Evolutionary conservation across 2,797 vertebrate genomes (phyloP), one percentile per base, ranked within the genome.

Genomic region (Dicrostonyx torquatus): DNA sequence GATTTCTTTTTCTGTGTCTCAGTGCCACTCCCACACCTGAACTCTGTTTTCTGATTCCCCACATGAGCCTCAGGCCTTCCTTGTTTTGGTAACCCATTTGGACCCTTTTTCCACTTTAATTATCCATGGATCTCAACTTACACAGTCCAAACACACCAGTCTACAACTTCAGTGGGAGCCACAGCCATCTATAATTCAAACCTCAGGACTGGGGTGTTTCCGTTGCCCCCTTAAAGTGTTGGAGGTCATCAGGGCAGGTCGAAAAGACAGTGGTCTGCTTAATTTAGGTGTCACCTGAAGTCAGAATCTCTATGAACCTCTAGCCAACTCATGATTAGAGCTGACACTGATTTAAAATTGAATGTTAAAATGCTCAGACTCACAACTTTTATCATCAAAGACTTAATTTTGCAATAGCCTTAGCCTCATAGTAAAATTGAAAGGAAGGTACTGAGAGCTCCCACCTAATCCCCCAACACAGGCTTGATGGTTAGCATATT

Each of bases 71-170:
- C 26, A 2, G 94, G 95, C 94, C 53, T 50, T 96, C 79, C 78
- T 80, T 87, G 95, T 97, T 96, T 93, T 92, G 89, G 93, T 79
- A 93, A 73, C 66, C 92, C 92, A 53, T 92, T 96, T 95, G 83
- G 90, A 89, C 89, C 60, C 92, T 91, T 96, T 78, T 83, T 96
- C 76, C 70, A 84, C 45, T 70, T 96, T 90, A 97, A 97, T 96
- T 93, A 92, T 53, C 90, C 83, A 50, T 95, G 91, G 87, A 94
- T 96, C 94, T 96, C 89, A 94, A 89, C 92, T 94, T 97, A 92
- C 70, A 73, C 20, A 34, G 50, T 37, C 14, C 53, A 55, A 73
- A 87, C 20, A 79, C 93, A 82, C 60, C 64, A 45, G 83, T 79
- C 80, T 60, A 45, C 58, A 89, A 60, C 31, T 20, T 43, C 26